Evolutionary conservation across 2,797 vertebrate species (phyloP), one percentile per base, ranked within the genome.

Genomic region (Hapalemur alaotrensis): DNA sequence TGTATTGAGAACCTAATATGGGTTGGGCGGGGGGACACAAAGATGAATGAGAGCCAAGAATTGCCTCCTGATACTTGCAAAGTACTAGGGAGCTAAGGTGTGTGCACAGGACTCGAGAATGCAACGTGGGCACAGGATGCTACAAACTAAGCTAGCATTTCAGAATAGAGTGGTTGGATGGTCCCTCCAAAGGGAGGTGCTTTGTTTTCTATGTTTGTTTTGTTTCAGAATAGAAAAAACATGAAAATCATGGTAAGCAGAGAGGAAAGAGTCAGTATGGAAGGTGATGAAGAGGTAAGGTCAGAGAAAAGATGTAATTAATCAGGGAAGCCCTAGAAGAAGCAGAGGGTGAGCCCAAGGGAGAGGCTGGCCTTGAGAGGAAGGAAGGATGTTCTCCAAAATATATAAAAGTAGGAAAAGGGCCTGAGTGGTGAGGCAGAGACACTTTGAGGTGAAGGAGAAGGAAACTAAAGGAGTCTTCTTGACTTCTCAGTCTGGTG

Each of bases 191-290:
- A 73, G 28, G 48, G 25, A 50, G 22, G 7, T 35, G 61, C 65
- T 96, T 72, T 67, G 48, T 35, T 73, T 87, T 69, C n/a, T 38
- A 17, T 43, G 86, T 59, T 83, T 43, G 10, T 92, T 67, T 67
- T 76, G 43, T 61, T 85, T 89, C 48, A 72, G 28, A 82, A 84
- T 57, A 81, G 35, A 25, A 85, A 94, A 80, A 93, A 22, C 20
- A n/a, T 35, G 32, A 72, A 89, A 78, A 75, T 32, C 20, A 41
- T 50, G 89, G 61, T 81, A 91, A 83, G 46, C 20, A 52, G 12
- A 93, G 63, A 61, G 48, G 5, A 63, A 15, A 76, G 11, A 38
- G 25, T 91, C 32, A 46, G 7, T 57, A 12, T 46, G 43, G 32
- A 93, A 59, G 65, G 46, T 41, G n/a, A 73, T 43, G 14, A 20